These are phyloP conservation scores for Champsocephalus esox DNA, from an alignment of 2,797 vertebrate species.

Conservation along the genomic window DNA sequence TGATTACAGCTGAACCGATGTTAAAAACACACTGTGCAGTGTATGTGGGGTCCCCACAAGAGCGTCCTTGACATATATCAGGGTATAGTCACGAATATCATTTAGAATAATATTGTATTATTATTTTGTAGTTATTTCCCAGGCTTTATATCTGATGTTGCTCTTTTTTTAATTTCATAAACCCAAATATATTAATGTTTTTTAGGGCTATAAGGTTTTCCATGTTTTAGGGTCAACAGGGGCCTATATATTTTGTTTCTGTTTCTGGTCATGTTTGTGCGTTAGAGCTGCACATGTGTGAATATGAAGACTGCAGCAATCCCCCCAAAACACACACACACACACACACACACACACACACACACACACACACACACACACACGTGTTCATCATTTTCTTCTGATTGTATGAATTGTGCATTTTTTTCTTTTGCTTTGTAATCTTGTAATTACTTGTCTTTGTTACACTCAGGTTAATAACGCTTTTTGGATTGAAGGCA, in stretches of 20 bases:
- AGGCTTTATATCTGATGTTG: not conserved
- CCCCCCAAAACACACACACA: too few relatives aligned
- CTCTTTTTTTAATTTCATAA: slow-evolving; percentile 1
- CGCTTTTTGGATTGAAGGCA: not conserved
- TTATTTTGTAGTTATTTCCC: not conserved
- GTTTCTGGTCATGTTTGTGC: slow-evolving; percentile 43
- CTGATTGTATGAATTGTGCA: too few relatives aligned
- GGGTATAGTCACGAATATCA: not conserved
- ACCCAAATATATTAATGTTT: not conserved
- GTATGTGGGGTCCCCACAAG: slow-evolving; percentile 21
- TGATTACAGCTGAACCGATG: slow-evolving; percentile 31
- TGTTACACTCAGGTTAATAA: too few relatives aligned
- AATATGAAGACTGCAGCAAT: slow-evolving; percentile 25
- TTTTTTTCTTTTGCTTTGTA: too few relatives aligned
- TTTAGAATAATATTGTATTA: not conserved
- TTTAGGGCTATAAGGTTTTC: not conserved
- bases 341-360: too few relatives aligned
- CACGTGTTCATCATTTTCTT: too few relatives aligned
- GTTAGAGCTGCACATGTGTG: slow-evolving; percentile 35
- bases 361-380: too few relatives aligned
- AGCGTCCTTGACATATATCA: slow-evolving; percentile 18
- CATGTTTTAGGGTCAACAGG: slow-evolving; percentile 35
- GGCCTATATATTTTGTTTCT: slow-evolving; percentile 11
- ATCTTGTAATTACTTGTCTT: too few relatives aligned
- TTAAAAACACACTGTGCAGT: slow-evolving; percentile 20